Evolutionary conservation across 2,888 invertebrate genomes (phyloP).

Genomic region (Caenorhabditis doughertyi): DNA sequence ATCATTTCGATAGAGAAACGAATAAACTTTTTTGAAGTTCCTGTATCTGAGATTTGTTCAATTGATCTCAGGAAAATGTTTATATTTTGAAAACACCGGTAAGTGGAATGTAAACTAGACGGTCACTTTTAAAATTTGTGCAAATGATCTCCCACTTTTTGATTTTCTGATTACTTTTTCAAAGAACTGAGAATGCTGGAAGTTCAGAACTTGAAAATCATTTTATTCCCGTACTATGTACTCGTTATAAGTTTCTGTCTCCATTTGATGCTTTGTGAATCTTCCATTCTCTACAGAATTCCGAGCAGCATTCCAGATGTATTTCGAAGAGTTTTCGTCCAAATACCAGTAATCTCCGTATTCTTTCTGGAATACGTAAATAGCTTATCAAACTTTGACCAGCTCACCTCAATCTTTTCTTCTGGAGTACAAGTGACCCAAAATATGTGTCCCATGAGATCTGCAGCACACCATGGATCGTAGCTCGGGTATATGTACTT

Average conservation of each 20-base stretch:
- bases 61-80: too few relatives aligned
- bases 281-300: constrained; percentile 28
- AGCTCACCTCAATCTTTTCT: constrained; percentile 33
- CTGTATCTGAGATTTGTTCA: too few relatives aligned
- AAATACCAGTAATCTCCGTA: constrained; percentile 33
- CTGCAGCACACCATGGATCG: constrained; percentile 61
- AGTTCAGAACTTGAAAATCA: neutral
- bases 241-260: constrained; percentile 27
- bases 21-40: too few relatives aligned
- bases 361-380: constrained; percentile 8
- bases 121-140: too few relatives aligned
- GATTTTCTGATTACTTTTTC: too few relatives aligned
- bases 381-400: neutral
- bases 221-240: neutral
- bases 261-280: constrained; percentile 24
- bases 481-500: constrained; percentile 42
- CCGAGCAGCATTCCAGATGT: constrained; percentile 24
- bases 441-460: constrained; percentile 50
- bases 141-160: too few relatives aligned
- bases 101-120: too few relatives aligned
- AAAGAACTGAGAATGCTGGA: neutral
- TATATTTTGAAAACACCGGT: too few relatives aligned
- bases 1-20: too few relatives aligned
- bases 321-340: constrained; percentile 25
- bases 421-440: constrained; percentile 65